phyloP scores from a whole-genome alignment of 2,113 vertebrate species.

The Trachemys scripta region DNA sequence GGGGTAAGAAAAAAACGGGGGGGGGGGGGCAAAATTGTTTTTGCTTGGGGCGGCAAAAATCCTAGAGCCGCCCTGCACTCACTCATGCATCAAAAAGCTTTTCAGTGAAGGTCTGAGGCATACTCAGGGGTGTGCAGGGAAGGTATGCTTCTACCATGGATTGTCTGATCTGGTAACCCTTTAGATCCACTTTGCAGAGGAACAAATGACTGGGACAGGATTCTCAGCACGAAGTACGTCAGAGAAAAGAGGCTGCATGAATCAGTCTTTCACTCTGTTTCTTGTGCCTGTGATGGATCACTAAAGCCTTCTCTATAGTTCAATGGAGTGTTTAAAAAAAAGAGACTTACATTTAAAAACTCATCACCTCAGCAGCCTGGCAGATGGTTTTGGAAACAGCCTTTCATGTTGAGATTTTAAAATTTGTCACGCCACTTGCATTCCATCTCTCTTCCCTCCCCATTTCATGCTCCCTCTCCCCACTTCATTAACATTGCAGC shows the following conservation, averaged over 20 bases:
- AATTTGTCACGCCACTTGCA: conserved; percentile 23
- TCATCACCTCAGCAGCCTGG: conserved; percentile 31
- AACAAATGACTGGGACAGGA: background rate
- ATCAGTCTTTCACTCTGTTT: background rate
- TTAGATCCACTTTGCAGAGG: background rate
- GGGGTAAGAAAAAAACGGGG: no score
- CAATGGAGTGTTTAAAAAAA: background rate
- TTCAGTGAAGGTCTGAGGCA: background rate
- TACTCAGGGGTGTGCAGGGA: background rate
- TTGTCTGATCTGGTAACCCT: background rate
- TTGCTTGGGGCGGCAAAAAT: no score
- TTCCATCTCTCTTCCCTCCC: background rate
- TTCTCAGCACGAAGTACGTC: background rate
- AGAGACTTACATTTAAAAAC: conserved; percentile 27
- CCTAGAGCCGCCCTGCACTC: no score
- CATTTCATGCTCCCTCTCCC: background rate
- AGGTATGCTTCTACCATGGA: background rate
- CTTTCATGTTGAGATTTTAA: background rate
- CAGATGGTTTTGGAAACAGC: background rate
- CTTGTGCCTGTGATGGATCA: background rate
- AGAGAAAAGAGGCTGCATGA: background rate
- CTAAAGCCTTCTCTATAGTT: background rate
- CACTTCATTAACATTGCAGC: background rate
- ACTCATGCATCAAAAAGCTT: background rate
- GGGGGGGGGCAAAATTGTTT: no score